A percentile compares a stretch with the other conserved stretches of the same genome.
Conservation (phyloP, 2,888 invertebrate species). For the Drosophila maculinotata region DNA sequence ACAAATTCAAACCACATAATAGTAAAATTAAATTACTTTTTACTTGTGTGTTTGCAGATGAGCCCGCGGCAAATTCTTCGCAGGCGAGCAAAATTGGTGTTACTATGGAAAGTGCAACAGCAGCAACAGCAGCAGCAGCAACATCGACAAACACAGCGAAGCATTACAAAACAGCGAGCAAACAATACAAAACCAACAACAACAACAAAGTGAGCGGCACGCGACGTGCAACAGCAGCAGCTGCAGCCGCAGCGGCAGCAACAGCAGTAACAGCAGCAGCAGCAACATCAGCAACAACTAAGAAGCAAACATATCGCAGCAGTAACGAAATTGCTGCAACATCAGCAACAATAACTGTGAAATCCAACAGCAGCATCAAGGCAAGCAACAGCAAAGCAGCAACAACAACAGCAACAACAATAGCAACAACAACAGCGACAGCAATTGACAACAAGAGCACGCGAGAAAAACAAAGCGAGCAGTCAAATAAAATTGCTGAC, state of each 20-base stretch:
- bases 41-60: slow-evolving; percentile 72
- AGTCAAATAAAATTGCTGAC: slow-evolving; percentile 42
- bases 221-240: slow-evolving; percentile 64
- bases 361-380: slow-evolving; percentile 54
- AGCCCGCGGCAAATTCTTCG: slow-evolving; percentile 79
- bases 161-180: slow-evolving; percentile 69
- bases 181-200: slow-evolving; percentile 71
- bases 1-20: too few species aligned
- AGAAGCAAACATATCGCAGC: slow-evolving; percentile 81
- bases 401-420: slow-evolving; percentile 36
- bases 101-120: slow-evolving; percentile 83
- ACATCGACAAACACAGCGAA: slow-evolving; percentile 63
- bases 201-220: slow-evolving; percentile 64
- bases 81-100: slow-evolving; percentile 64
- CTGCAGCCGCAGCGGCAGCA: slow-evolving; percentile 51
- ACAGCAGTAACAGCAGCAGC: slow-evolving; percentile 37
- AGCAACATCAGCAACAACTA: slow-evolving; percentile 55
- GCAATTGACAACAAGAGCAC: slow-evolving; percentile 47
- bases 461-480: slow-evolving; percentile 51
- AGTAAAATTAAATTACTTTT: background rate
- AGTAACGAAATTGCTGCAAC: slow-evolving; percentile 44
- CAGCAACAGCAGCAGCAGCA: slow-evolving; percentile 43
- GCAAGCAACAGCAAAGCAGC: slow-evolving; percentile 43
- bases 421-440: slow-evolving; percentile 43
- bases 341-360: slow-evolving; percentile 46